phyloP scores from a whole-genome alignment of 2,797 vertebrate species.

The Acestrorhynchus altus region DNA sequence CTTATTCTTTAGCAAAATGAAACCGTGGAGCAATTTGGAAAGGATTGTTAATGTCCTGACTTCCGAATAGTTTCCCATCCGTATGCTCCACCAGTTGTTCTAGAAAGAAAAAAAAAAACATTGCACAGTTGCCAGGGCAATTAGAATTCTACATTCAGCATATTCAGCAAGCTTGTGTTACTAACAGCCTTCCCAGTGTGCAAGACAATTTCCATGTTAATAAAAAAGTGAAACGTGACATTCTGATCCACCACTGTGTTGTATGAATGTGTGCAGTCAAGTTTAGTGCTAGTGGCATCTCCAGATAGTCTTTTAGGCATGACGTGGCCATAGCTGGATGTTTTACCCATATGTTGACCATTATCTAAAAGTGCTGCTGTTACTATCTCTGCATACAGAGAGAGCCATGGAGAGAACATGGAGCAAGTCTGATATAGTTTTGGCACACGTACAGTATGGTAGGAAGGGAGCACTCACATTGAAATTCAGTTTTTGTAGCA shows the following conservation, averaged over 20 bases:
- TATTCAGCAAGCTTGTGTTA: conserved; percentile 49
- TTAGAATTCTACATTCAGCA: conserved; percentile 53
- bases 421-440: too few relatives aligned
- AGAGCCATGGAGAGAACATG: too few relatives aligned
- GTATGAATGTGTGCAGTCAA: conserved; percentile 32
- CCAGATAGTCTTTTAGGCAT: conserved; percentile 7
- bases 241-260: conserved; percentile 9
- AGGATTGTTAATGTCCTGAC: conserved; percentile 20
- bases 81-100: conserved; percentile 30
- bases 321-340: conserved; percentile 17
- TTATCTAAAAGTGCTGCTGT: neutral
- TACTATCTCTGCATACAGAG: conserved; percentile 32
- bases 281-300: conserved; percentile 30
- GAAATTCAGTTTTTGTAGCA: conserved; percentile 67
- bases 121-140: conserved; percentile 51
- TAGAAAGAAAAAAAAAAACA: conserved; percentile 10
- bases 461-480: conserved; percentile 59
- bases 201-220: conserved; percentile 55
- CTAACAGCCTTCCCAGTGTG: conserved; percentile 46
- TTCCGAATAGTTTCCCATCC: conserved; percentile 15
- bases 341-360: neutral
- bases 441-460: conserved; percentile 37
- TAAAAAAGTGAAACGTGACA: conserved; percentile 27
- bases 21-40: conserved; percentile 17
- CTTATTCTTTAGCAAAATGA: conserved; percentile 26